These are phyloP conservation scores for Eulemur coronatus DNA, from an alignment of 2,797 vertebrate species.

Conservation along the genomic window DNA sequence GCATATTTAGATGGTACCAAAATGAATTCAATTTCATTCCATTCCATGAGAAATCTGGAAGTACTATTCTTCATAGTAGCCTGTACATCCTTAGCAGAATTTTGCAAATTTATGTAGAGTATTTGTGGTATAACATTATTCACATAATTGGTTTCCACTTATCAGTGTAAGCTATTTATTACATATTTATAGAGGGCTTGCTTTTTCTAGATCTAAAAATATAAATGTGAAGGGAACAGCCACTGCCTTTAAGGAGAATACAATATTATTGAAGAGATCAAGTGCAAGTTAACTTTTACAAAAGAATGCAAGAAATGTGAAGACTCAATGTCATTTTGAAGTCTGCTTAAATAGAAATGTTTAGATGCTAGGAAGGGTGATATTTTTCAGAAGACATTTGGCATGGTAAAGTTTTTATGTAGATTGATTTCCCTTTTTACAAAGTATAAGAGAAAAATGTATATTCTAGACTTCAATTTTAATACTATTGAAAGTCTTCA, in stretches of 20 bases:
- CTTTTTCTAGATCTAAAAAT: slow-evolving; percentile 21
- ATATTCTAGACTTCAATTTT: background rate
- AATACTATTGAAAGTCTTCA: slow-evolving; percentile 22
- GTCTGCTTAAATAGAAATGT: background rate
- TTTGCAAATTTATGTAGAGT: background rate
- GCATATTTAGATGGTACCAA: background rate
- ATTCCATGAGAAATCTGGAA: background rate
- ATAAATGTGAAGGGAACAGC: background rate
- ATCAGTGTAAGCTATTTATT: slow-evolving; percentile 18
- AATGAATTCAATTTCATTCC: slow-evolving; percentile 34
- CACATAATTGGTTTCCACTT: slow-evolving; percentile 13
- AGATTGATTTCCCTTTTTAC: slow-evolving; percentile 5
- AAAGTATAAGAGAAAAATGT: slow-evolving; percentile 2
- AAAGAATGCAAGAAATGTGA: background rate
- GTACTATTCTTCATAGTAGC: background rate
- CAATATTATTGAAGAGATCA: background rate
- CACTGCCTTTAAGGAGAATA: slow-evolving; percentile 5
- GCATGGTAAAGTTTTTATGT: background rate
- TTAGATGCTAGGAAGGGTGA: background rate
- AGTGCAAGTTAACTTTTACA: background rate
- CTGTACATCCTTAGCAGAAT: background rate
- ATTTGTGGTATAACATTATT: slow-evolving; percentile 2
- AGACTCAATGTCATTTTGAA: background rate
- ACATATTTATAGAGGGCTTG: background rate
- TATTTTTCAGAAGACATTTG: slow-evolving; percentile 15